Percentiles rank a stretch among this genome's conserved stretches.
Evolutionary conservation across 2,888 invertebrate genomes (phyloP).

Genomic region (Elegia similella): DNA sequence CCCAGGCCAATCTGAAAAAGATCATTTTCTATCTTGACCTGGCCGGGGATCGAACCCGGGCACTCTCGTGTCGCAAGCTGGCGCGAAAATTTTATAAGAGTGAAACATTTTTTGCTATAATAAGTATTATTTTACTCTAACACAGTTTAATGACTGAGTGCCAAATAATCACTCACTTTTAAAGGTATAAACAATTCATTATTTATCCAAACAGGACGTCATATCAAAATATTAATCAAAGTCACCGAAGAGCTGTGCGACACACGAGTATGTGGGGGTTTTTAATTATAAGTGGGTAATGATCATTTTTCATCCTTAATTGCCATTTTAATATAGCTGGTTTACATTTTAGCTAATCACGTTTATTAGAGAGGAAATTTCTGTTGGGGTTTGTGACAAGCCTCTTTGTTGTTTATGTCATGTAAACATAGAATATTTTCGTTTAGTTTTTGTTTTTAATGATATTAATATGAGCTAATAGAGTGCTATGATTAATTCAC

Average conservation of each 20-base stretch:
- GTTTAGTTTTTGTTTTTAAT: constrained; percentile 10
- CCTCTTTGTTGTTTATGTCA: constrained; percentile 33
- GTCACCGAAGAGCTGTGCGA: constrained; percentile 48
- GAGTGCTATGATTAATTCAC: no score
- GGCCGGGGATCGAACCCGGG: no score
- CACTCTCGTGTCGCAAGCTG: no score
- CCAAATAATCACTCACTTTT: constrained; percentile 5
- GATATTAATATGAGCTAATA: neutral
- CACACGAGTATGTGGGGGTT: constrained; percentile 60
- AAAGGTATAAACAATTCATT: constrained; percentile 46
- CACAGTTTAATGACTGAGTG: neutral
- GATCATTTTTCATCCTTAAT: constrained; percentile 80
- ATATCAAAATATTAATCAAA: constrained; percentile 73
- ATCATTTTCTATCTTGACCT: no score
- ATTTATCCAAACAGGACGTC: constrained; percentile 55
- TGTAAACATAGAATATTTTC: neutral
- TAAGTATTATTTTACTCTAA: no score
- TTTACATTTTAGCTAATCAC: constrained; percentile 69
- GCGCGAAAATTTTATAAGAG: no score
- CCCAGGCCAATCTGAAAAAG: no score
- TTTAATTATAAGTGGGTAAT: constrained; percentile 76
- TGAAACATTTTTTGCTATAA: no score
- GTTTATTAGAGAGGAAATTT: constrained; percentile 57
- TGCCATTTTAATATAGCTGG: constrained; percentile 60
- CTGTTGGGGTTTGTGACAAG: constrained; percentile 30